Percentiles rank a stretch among this genome's conserved stretches.
Conservation (phyloP, 1,140 invertebrate species). For the Belonocnema kinseyi region DNA sequence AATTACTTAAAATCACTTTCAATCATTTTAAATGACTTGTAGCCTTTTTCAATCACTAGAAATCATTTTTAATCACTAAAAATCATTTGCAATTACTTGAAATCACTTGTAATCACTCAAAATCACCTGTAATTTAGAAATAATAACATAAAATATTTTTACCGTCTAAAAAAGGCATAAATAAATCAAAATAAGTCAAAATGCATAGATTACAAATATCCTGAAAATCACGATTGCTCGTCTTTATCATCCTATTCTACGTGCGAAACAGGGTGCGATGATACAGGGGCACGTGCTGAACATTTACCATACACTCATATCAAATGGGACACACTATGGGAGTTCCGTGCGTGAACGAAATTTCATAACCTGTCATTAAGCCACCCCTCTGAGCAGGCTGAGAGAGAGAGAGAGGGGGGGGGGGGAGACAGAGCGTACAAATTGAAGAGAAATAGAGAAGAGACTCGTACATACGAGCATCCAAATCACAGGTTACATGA, state of each 20-base stretch:
- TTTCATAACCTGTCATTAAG: slow-evolving; percentile 67
- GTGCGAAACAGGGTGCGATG: slow-evolving; percentile 3
- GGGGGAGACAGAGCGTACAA: slow-evolving; percentile 1
- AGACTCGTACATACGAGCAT: slow-evolving; percentile 45
- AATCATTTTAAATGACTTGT: no score
- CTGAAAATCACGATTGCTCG: not conserved
- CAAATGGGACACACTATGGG: not conserved
- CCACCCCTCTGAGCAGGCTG: slow-evolving; percentile 48
- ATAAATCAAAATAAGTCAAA: not conserved
- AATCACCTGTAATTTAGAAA: no score
- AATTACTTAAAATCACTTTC: no score
- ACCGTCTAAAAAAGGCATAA: no score
- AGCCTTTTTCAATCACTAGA: no score
- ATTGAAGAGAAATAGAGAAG: slow-evolving; percentile 28
- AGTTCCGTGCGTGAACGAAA: slow-evolving; percentile 50
- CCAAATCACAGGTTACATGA: slow-evolving; percentile 64
- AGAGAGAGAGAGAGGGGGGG: slow-evolving; percentile 30
- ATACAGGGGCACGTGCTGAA: slow-evolving; percentile 13
- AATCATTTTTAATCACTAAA: no score
- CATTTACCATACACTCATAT: slow-evolving; percentile 19
- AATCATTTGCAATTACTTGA: no score
- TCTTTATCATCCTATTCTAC: not conserved
- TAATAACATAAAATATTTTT: no score
- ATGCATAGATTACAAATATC: not conserved
- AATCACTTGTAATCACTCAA: no score